Percentiles rank a stretch among this genome's conserved stretches.
Evolutionary conservation across 2,113 vertebrate species (phyloP).

Genomic region (Bubo bubo): DNA sequence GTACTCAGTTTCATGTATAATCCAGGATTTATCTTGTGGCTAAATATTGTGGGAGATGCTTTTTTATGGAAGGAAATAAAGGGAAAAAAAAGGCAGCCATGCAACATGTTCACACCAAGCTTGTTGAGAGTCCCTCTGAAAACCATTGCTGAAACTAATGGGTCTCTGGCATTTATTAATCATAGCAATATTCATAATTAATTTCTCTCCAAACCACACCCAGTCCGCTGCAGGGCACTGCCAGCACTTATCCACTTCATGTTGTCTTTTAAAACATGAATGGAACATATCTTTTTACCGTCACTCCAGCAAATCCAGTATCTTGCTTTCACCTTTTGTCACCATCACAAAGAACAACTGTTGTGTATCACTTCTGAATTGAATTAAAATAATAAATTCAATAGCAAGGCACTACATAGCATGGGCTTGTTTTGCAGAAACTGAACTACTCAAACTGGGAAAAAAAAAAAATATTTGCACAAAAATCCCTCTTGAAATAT

Average conservation of each 20-base stretch:
- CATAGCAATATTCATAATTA: constrained; percentile 4
- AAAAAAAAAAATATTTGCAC: neutral
- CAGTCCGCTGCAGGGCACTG: neutral
- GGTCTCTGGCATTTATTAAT: neutral
- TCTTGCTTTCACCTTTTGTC: neutral
- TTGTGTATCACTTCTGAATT: neutral
- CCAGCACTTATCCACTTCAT: neutral
- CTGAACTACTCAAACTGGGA: neutral
- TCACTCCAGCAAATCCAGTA: neutral
- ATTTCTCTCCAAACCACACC: neutral
- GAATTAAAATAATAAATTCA: neutral
- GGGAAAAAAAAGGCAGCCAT: neutral
- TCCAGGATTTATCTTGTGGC: neutral
- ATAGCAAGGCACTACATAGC: neutral
- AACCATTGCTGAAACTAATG: neutral
- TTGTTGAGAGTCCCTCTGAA: neutral
- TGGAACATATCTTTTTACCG: accelerated
- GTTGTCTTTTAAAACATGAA: neutral
- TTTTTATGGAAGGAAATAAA: neutral
- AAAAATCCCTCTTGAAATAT: neutral
- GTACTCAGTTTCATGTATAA: neutral
- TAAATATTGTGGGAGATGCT: neutral
- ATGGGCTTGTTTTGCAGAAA: neutral
- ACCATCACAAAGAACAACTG: neutral
- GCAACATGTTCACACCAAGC: neutral